A percentile compares a stretch with the other conserved stretches of the same genome.
These are phyloP conservation scores for Pteromalus puparum DNA, from an alignment of 1,140 invertebrate species.

Conservation along the genomic window DNA sequence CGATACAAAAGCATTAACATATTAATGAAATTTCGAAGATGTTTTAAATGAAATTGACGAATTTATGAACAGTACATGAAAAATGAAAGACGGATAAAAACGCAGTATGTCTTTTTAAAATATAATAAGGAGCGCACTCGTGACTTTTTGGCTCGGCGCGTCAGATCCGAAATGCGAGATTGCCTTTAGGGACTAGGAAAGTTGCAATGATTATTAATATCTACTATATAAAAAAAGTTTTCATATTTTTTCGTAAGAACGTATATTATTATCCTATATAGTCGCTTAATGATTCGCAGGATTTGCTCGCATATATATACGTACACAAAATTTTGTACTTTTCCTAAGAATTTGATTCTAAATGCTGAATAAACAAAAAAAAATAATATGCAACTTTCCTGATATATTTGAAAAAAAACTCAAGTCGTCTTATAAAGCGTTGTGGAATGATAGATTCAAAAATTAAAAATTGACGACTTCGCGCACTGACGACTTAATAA, in stretches of 20 bases:
- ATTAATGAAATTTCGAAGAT: conserved; percentile 37
- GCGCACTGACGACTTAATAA: conserved; percentile 10
- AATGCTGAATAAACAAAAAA: neutral
- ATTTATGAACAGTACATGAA: neutral
- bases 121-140: conserved; percentile 24
- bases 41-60: neutral
- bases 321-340: neutral
- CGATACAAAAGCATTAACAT: neutral
- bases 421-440: neutral
- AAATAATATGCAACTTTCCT: conserved; percentile 22
- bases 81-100: conserved; percentile 15
- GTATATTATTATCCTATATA: too few species aligned
- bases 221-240: neutral
- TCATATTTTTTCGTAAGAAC: too few species aligned
- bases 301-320: too few species aligned
- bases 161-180: conserved; percentile 42
- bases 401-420: conserved; percentile 13
- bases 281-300: too few species aligned
- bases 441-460: neutral
- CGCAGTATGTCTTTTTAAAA: neutral
- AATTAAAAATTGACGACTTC: neutral
- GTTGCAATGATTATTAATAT: neutral
- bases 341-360: neutral
- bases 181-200: conserved; percentile 8
- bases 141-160: conserved; percentile 33